phyloP scores from a whole-genome alignment of 2,888 invertebrate species.

The Melinopterus prodromus region DNA sequence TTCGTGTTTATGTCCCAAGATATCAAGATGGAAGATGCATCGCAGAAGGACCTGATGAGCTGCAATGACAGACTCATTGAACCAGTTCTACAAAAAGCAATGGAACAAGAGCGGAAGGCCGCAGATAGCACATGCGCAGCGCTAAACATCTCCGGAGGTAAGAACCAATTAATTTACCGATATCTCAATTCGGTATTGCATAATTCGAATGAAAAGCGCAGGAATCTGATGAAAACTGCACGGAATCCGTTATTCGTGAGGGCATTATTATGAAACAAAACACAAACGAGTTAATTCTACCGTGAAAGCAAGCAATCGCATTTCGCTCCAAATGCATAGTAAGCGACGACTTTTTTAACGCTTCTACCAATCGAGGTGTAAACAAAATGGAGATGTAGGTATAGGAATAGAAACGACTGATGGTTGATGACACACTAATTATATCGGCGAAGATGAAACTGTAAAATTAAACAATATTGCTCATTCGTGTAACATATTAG shows the following conservation, averaged over 20 bases:
- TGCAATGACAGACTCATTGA: slow-evolving; percentile 74
- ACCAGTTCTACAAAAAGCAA: slow-evolving; percentile 81
- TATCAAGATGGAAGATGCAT: slow-evolving; percentile 73
- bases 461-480: not conserved
- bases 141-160: slow-evolving; percentile 89
- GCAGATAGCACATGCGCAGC: slow-evolving; percentile 85
- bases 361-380: not conserved
- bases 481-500: not conserved
- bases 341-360: not conserved
- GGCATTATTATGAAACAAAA: slow-evolving; percentile 4
- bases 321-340: not conserved
- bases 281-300: not conserved
- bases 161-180: slow-evolving; percentile 52
- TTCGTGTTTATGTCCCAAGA: slow-evolving; percentile 63
- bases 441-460: not conserved
- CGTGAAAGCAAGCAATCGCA: not conserved
- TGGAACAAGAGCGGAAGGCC: slow-evolving; percentile 83
- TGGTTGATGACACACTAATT: not conserved
- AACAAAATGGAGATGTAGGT: not conserved
- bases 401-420: not conserved
- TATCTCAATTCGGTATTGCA: slow-evolving; percentile 4
- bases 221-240: slow-evolving; percentile 7
- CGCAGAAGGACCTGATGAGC: slow-evolving; percentile 55
- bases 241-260: not conserved
- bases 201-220: slow-evolving; percentile 17